These are phyloP conservation scores for Nyleta sp. DNA, from an alignment of 2,888 invertebrate genomes.

Conservation along the genomic window DNA sequence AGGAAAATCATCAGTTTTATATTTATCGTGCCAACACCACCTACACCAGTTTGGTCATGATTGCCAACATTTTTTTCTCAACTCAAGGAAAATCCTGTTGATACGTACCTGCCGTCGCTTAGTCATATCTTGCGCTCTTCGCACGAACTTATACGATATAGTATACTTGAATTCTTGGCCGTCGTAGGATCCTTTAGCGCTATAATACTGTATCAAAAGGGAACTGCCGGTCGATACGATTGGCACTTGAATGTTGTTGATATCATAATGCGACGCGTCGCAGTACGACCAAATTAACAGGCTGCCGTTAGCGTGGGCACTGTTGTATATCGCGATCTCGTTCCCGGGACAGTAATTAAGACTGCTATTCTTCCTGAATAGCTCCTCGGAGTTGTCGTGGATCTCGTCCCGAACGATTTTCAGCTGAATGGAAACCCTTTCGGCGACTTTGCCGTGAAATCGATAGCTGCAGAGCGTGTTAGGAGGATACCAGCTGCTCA, in stretches of 20 bases:
- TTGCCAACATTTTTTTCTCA: too few species aligned
- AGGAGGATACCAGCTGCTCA: slow-evolving; percentile 75
- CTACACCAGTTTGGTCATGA: too few species aligned
- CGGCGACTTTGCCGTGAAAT: slow-evolving; percentile 71
- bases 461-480: slow-evolving; percentile 74
- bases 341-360: slow-evolving; percentile 74
- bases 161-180: slow-evolving; percentile 77
- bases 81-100: too few species aligned
- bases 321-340: slow-evolving; percentile 76
- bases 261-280: slow-evolving; percentile 75
- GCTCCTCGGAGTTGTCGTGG: slow-evolving; percentile 48
- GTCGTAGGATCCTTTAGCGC: slow-evolving; percentile 75
- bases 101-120: slow-evolving; percentile 65
- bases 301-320: slow-evolving; percentile 71
- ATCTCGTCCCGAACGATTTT: slow-evolving; percentile 71
- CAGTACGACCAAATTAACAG: slow-evolving; percentile 76
- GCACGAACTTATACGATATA: slow-evolving; percentile 75
- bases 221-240: slow-evolving; percentile 74
- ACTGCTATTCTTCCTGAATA: slow-evolving; percentile 65
- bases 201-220: slow-evolving; percentile 75
- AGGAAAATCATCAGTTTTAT: too few species aligned
- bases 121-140: slow-evolving; percentile 69
- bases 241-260: slow-evolving; percentile 76
- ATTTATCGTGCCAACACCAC: too few species aligned
- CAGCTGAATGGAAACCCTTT: slow-evolving; percentile 72